Base-by-base conservation (phyloP, 2,888 invertebrate species). In the Lycia hirtaria region DNA sequence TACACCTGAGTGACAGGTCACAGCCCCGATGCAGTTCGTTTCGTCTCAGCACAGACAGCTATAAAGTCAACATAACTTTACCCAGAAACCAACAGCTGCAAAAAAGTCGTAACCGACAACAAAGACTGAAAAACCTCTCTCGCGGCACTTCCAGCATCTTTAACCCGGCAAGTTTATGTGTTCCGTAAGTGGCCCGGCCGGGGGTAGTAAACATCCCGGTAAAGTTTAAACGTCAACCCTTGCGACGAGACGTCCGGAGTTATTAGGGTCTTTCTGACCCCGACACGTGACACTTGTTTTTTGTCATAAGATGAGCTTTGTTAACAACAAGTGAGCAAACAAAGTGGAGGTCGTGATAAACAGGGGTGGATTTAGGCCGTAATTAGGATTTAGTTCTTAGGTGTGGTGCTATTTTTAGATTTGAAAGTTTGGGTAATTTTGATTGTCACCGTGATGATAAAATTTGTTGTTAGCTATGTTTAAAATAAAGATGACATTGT, bases 181-280 rank as follows among this genome's bases (percentile, higher is more conserved):
- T 77, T 72, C 72, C 67, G 81, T 84, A 86, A 86, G 85, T 87
- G 83, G 78, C 75, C 72, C 67, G 64, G 70, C 70, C 64, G 73
- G 74, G 78, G 71, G 78, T 72, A 81, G 85, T 87, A 87, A 87
- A 87, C 86, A 86, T 76, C 75, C 79, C 76, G 78, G 75, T 78
- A 78, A 85, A 86, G 82, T 87, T 87, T 83, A 81, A 87, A 80
- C 82, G 84, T 81, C 85, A 86, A 82, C 83, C 86, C 85, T 81
- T 74, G 66, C 71, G 75, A 75, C 74, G 74, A 75, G 79, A 75
- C 77, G 74, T 72, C 78, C 69, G 72, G 75, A 85, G 78, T 87
- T 87, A 87, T 88, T 85, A 86, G 75, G 82, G 84, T 83, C 78
- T 72, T 64, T 67, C 67, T 72, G 71, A 75, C 76, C 78, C 78